Base-by-base conservation (phyloP, 37 sponge, comb jelly and placozoan species). In the Geodia barretti region DNA sequence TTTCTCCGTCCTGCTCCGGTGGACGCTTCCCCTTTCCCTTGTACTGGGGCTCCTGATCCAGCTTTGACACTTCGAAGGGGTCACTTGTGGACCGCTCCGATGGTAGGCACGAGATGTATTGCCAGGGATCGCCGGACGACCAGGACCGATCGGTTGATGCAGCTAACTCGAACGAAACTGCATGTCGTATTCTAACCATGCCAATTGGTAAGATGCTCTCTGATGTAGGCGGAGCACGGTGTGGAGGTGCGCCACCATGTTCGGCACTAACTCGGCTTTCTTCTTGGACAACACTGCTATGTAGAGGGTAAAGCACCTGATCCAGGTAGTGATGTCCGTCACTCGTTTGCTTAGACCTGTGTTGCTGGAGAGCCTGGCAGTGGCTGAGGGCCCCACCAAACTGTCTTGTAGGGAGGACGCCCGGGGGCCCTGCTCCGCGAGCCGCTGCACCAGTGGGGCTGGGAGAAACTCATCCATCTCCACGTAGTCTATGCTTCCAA, bases 401-500 rank as follows among this genome's bases (percentile, higher is more conserved):
- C 72, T 29, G 5, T 8, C 31, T 39, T 11, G 31, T 5, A 30
- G 72, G 36, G 34, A 33, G 7, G 34, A 36, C 4, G 31, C 5
- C 38, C 4, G 24, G 30, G 8, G n/a, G 4, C 17, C 31, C 20
- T 35, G 17, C 72, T 70, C 72, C 39, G 36, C 7, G 30, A 35
- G 37, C 35, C 36, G 38, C 37, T 36, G 26, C 4, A 39, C 5
- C 38, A 5, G 31, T n/a, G 31, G 31, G 9, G 72, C 24, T 35
- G 72, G 72, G 8, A 70, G 72, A 7, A 70, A 29, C 14, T 70
- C 72, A 19, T 70, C 72, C 72, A 70, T 29, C 35, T 70, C 72
- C 4, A 70, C 36, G 35, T 35, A 70, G 34, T 70, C 72, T n/a
- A 31, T 7, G 38, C 38, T 70, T 35, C 72, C 72, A 70, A 36